Percentiles rank a stretch among this genome's conserved stretches.
phyloP scores from a whole-genome alignment of 2,113 vertebrate species.

The Aphyosemion australe region DNA sequence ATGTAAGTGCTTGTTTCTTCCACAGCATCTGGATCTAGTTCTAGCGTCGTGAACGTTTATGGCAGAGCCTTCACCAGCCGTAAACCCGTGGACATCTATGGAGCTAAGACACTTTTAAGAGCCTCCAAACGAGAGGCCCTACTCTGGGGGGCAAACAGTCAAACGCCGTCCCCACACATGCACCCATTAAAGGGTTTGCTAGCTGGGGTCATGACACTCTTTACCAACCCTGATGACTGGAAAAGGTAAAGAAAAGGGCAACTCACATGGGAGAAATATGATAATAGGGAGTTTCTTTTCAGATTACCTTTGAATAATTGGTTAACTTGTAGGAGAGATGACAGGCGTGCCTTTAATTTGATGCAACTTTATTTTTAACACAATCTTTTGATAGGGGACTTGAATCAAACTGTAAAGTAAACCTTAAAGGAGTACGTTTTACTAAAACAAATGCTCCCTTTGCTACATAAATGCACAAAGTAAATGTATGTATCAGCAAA shows the following conservation, averaged over 20 bases:
- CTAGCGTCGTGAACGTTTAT: conserved; percentile 69
- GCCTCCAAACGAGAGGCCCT: conserved; percentile 58
- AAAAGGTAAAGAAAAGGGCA: background rate
- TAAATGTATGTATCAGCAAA: conserved; percentile 10
- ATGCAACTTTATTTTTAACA: background rate
- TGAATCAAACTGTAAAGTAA: conserved; percentile 1
- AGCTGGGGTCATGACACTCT: conserved; percentile 49
- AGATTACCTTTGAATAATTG: no score
- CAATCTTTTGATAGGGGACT: no score
- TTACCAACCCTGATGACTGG: conserved; percentile 42
- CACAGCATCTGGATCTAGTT: conserved; percentile 76
- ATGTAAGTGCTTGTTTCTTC: conserved; percentile 27
- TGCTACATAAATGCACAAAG: conserved; percentile 20
- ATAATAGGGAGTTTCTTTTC: conserved; percentile 15
- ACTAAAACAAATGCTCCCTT: conserved; percentile 18
- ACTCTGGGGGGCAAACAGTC: conserved; percentile 29
- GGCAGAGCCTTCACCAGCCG: conserved; percentile 65
- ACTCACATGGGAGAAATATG: conserved; percentile 37
- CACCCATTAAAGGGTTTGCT: conserved; percentile 48
- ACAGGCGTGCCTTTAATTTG: conserved; percentile 7
- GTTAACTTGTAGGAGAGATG: no score
- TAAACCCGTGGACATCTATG: conserved; percentile 67
- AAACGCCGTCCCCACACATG: conserved; percentile 38
- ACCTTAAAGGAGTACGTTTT: conserved; percentile 1
- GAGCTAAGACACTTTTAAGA: conserved; percentile 57